Evolutionary conservation across 2,797 vertebrate species (phyloP).

Genomic region (Mastacembelus armatus): DNA sequence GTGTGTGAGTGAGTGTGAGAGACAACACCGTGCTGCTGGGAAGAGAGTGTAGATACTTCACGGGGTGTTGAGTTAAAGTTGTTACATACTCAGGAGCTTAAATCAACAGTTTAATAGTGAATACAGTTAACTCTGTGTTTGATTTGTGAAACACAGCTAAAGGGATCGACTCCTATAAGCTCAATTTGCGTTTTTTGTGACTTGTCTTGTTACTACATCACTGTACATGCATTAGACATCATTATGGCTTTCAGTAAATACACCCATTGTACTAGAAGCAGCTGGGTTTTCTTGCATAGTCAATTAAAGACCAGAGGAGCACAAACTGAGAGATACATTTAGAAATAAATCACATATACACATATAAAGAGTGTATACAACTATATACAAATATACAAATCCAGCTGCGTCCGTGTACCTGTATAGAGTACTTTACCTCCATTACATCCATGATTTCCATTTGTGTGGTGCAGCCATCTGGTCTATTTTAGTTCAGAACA

Average conservation of each 20-base stretch:
- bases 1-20: neutral
- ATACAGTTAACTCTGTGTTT: conserved; percentile 9
- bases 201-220: neutral
- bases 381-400: too few relatives aligned
- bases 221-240: neutral
- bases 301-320: neutral
- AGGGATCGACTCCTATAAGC: neutral
- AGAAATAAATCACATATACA: too few relatives aligned
- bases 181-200: neutral
- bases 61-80: conserved; percentile 37
- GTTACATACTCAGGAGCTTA: conserved; percentile 34
- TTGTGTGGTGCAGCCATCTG: too few relatives aligned
- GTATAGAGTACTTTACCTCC: too few relatives aligned
- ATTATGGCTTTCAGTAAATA: neutral
- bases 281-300: neutral
- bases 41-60: conserved; percentile 46
- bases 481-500: too few relatives aligned
- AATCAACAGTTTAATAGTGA: too few relatives aligned
- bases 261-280: neutral
- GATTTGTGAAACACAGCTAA: conserved; percentile 1
- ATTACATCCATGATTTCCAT: too few relatives aligned
- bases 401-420: too few relatives aligned
- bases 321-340: neutral
- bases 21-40: conserved; percentile 43
- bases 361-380: too few relatives aligned